Evolutionary conservation across 2,888 invertebrate species (phyloP), one percentile per base, ranked within the genome.

Genomic region (Glaucopsyche alexis): DNA sequence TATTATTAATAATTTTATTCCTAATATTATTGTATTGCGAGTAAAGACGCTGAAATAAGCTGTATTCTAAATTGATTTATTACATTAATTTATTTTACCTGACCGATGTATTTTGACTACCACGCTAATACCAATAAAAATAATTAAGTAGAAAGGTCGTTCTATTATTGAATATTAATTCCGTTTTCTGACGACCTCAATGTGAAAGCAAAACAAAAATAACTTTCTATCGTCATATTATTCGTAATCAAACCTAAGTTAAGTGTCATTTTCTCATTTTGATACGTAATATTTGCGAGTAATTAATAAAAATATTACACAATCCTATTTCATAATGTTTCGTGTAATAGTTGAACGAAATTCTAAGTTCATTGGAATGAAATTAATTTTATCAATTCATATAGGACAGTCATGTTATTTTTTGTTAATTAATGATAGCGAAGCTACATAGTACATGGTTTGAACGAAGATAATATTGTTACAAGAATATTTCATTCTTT

Each of bases 151-250:
- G n/a, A 45, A 66, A 66, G 66, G 45, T 45, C 66, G 42, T n/a
- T n/a, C n/a, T n/a, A n/a, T n/a, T 45, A 66, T 11, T 45, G 16
- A 66, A 66, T 45, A 66, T 66, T 66, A 16, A 66, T 66, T 66
- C 45, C 45, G n/a, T n/a, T 45, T 66, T 16, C 11, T 11, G 16
- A 42, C n/a, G 19, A 16, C 66, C 52, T 16, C 16, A 55, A n/a
- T n/a, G n/a, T n/a, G n/a, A n/a, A n/a, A n/a, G n/a, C n/a, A n/a
- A n/a, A n/a, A 29, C 29, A 29, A 29, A 0, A 29, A 29, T 29
- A 29, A 29, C 29, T 29, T 0, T 29, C 29, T n/a, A n/a, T n/a
- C 3, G 29, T 29, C 29, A 4, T 29, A 29, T 5, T 6, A 42
- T 8, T 6, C 7, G 7, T 42, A 42, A 42, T 42, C 42, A 42